Conservation (phyloP, 2,113 vertebrate genomes). For the Centropus unirufus region DNA sequence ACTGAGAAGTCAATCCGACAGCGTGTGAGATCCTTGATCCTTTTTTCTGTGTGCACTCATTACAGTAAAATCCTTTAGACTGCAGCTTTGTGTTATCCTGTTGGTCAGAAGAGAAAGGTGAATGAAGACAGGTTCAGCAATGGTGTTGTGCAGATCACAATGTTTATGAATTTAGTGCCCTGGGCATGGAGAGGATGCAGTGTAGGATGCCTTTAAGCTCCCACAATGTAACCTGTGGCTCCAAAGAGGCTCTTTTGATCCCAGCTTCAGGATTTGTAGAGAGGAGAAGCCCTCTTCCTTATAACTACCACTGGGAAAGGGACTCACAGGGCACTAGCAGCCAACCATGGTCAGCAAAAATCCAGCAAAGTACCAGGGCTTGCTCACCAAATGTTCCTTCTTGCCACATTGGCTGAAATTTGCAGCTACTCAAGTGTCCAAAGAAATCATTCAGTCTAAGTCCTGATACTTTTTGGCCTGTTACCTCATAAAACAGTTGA, state of each 20-base stretch:
- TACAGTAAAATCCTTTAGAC: neutral
- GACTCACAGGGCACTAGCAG: rapidly evolving
- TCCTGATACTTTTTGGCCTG: neutral
- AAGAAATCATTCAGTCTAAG: neutral
- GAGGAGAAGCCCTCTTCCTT: neutral
- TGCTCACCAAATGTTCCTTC: neutral
- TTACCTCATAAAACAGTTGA: neutral
- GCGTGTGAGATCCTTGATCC: neutral
- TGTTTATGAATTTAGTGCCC: neutral
- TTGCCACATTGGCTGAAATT: neutral
- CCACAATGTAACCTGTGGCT: rapidly evolving
- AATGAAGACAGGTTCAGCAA: neutral
- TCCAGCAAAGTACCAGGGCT: neutral
- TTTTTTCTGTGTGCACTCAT: neutral
- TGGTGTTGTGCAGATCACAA: neutral
- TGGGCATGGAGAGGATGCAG: neutral
- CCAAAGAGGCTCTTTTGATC: neutral
- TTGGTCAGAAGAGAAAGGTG: neutral
- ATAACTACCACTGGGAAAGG: neutral
- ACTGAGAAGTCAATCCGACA: neutral
- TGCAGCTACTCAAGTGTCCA: neutral
- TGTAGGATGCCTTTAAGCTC: neutral
- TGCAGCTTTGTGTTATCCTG: rapidly evolving
- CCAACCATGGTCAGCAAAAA: neutral
- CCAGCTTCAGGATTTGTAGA: neutral